Evolutionary conservation across 2,797 vertebrate genomes (phyloP).

Genomic region (Benthosema pterotum): DNA sequence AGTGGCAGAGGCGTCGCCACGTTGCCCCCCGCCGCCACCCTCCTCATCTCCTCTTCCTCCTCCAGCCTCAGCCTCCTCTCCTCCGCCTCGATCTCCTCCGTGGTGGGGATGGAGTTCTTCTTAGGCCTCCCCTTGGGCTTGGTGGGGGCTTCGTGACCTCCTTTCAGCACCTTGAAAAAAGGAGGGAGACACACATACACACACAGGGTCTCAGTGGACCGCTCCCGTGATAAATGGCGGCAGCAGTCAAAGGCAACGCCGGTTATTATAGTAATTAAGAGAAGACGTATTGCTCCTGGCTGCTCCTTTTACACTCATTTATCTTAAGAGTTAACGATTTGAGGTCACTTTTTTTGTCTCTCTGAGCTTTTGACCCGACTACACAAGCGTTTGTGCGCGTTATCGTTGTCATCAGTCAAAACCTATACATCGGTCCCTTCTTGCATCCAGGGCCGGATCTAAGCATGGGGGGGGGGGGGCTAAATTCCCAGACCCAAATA

Average conservation of each 20-base stretch:
- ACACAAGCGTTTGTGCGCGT: conserved; percentile 62
- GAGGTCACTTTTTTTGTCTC: conserved; percentile 59
- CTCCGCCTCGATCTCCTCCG: conserved; percentile 96
- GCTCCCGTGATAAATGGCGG: conserved; percentile 62
- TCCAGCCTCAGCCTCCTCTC: conserved; percentile 85
- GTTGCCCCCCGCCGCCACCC: too few species aligned
- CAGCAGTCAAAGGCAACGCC: conserved; percentile 73
- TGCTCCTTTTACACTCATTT: conserved; percentile 69
- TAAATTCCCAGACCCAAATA: too few species aligned
- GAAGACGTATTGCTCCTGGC: conserved; percentile 75
- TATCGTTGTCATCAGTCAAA: conserved; percentile 61
- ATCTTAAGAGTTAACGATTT: conserved; percentile 70
- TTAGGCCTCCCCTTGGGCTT: conserved; percentile 99
- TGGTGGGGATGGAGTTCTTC: conserved; percentile 98
- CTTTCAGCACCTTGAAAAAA: conserved; percentile 90
- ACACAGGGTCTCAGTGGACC: conserved; percentile 53
- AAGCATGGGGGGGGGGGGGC: too few species aligned
- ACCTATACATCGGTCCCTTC: neutral
- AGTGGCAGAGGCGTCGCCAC: conserved; percentile 11
- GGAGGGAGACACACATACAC: conserved; percentile 50
- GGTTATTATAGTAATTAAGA: conserved; percentile 81
- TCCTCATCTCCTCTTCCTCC: conserved; percentile 67
- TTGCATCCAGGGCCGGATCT: too few species aligned
- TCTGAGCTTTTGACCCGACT: conserved; percentile 63
- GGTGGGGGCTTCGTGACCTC: conserved; percentile 96